Base-by-base conservation (phyloP, 2,888 invertebrate genomes). In the Leptura quadrifasciata region DNA sequence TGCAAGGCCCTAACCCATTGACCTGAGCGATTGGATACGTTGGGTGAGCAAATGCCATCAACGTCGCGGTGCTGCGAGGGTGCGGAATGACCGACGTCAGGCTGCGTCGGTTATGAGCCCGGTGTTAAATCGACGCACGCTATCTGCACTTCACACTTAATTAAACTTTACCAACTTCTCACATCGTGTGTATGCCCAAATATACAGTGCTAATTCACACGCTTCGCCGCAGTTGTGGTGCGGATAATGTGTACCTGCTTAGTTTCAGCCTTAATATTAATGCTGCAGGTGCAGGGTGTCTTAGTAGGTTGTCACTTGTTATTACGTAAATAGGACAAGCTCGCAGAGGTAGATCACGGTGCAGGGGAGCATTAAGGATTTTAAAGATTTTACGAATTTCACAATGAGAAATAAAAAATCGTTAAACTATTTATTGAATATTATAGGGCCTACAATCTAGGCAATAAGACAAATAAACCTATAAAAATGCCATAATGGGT, bases 111-210 rank as follows among this genome's bases (percentile, higher is more conserved):
- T 68, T 68, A 68, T 55, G 57, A 20, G 57, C 68, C 18, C 15
- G 17, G 60, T 65, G 54, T 71, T 60, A 79, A 74, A 74, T 78
- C 82, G 80, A 79, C 79, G 81, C 78, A 82, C 84, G 81, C 83
- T 85, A 84, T 85, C 85, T 84, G 80, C 83, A 81, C 83, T 85
- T 84, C 82, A 84, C 84, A 81, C 84, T 82, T 84, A 85, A 85
- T 85, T 85, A 83, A 84, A 84, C 84, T 83, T 80, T 78, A 78
- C 80, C 72, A 83, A 83, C 81, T 81, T 79, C 76, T 80, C 80
- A 69, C 80, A 81, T 83, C 82, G 77, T 76, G 79, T 78, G 81
- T 74, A 74, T 67, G 72, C 60, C 71, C 74, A 75, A 80, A 77
- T 78, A 78, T 76, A 78, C 76, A 72, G 75, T 75, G 75, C 79